Conservation (phyloP, 2,888 invertebrate species). For the Pocota personata region DNA sequence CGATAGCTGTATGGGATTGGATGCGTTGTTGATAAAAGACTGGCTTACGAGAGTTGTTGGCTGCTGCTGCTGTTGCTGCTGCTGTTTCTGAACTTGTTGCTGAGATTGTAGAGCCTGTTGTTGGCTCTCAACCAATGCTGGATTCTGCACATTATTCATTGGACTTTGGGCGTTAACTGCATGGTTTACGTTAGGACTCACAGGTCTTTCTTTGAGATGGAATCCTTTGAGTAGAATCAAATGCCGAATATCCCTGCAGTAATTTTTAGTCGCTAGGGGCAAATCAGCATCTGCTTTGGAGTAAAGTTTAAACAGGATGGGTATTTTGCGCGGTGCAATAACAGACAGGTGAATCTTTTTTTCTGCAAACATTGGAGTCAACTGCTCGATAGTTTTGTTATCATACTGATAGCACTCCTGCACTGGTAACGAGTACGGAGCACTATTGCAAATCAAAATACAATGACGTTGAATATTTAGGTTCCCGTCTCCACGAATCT, state of each 20-base stretch:
- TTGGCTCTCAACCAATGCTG: constrained; percentile 65
- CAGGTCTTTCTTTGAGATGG: constrained; percentile 88
- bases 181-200: constrained; percentile 84
- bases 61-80: constrained; percentile 60
- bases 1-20: constrained; percentile 78
- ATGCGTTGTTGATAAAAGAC: constrained; percentile 80
- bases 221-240: constrained; percentile 90
- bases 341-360: constrained; percentile 93
- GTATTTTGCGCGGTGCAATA: constrained; percentile 94
- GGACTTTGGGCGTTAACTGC: constrained; percentile 71
- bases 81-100: constrained; percentile 47
- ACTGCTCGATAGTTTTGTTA: constrained; percentile 92
- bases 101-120: constrained; percentile 56
- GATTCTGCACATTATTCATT: constrained; percentile 67
- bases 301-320: constrained; percentile 92
- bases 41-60: constrained; percentile 56
- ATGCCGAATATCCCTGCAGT: constrained; percentile 94
- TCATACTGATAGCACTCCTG: constrained; percentile 88
- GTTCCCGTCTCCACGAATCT: constrained; percentile 81
- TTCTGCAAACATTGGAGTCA: constrained; percentile 91
- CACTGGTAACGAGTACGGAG: constrained; percentile 94
- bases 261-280: constrained; percentile 92
- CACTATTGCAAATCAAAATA: constrained; percentile 92
- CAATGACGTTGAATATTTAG: constrained; percentile 82
- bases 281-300: constrained; percentile 95